Evolutionary conservation across 2,888 invertebrate species (phyloP).

Genomic region (Sympetrum striolatum): DNA sequence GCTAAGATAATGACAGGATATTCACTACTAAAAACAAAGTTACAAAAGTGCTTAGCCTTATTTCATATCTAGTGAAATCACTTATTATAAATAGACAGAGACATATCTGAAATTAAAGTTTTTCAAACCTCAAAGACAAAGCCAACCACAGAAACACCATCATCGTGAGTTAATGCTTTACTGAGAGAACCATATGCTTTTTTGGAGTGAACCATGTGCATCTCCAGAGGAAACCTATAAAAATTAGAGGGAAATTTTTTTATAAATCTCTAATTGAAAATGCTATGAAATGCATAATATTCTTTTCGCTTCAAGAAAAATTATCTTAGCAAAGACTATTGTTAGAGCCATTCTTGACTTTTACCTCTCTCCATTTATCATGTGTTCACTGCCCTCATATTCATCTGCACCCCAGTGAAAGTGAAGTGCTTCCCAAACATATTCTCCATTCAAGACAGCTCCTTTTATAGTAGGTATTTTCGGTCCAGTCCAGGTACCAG

Average conservation of each 20-base stretch:
- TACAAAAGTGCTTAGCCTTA: too few species aligned
- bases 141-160: conserved; percentile 47
- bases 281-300: too few species aligned
- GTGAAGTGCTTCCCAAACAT: conserved; percentile 63
- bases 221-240: conserved; percentile 48
- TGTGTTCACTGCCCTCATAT: conserved; percentile 47
- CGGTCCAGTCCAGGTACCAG: conserved; percentile 46
- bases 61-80: too few species aligned
- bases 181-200: conserved; percentile 45
- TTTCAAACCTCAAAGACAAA: conserved; percentile 47
- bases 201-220: conserved; percentile 48
- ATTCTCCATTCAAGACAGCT: conserved; percentile 63
- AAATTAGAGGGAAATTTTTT: neutral
- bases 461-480: conserved; percentile 54
- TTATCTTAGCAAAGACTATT: too few species aligned
- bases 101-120: too few species aligned
- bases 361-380: conserved; percentile 44
- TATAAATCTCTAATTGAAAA: neutral
- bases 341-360: neutral
- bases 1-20: too few species aligned
- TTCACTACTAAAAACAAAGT: too few species aligned
- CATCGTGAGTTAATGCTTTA: conserved; percentile 41
- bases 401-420: conserved; percentile 49
- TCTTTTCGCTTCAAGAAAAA: too few species aligned
- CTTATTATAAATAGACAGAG: too few species aligned